phyloP scores from a whole-genome alignment of 2,113 vertebrate species.

The Daubentonia madagascariensis region DNA sequence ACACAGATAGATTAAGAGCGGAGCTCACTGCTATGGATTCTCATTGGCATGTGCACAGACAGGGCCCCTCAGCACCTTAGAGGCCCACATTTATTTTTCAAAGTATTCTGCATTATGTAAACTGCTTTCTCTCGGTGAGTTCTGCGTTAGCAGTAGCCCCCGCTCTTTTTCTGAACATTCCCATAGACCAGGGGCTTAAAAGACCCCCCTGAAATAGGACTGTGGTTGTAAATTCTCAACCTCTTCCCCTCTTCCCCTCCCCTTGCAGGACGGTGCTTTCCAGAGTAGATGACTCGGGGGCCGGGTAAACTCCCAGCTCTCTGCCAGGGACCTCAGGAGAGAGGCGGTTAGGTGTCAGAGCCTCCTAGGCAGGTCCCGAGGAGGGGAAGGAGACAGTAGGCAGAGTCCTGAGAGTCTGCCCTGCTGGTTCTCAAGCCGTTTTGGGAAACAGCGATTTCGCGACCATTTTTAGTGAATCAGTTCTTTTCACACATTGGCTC shows the following conservation, averaged over 20 bases:
- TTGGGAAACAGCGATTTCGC: background rate
- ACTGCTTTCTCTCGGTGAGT: background rate
- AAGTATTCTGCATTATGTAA: background rate
- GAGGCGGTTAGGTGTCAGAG: background rate
- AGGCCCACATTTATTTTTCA: background rate
- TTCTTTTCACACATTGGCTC: background rate
- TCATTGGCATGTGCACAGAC: background rate
- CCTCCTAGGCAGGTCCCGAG: too few species aligned
- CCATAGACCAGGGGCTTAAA: background rate
- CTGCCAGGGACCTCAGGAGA: too few species aligned
- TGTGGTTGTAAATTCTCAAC: background rate
- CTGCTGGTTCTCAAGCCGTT: too few species aligned
- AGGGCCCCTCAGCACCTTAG: background rate
- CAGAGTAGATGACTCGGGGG: too few species aligned
- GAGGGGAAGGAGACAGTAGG: background rate
- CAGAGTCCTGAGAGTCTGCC: background rate
- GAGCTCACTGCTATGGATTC: background rate
- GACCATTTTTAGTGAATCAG: background rate
- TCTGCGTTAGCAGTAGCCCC: background rate
- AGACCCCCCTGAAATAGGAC: background rate
- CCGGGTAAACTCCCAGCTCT: background rate
- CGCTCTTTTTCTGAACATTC: background rate
- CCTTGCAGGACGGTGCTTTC: accelerated
- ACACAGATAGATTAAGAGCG: background rate
- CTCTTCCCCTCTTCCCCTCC: background rate